Base-by-base conservation (phyloP, 2,113 vertebrate species). In the Pachyramphus minor region DNA sequence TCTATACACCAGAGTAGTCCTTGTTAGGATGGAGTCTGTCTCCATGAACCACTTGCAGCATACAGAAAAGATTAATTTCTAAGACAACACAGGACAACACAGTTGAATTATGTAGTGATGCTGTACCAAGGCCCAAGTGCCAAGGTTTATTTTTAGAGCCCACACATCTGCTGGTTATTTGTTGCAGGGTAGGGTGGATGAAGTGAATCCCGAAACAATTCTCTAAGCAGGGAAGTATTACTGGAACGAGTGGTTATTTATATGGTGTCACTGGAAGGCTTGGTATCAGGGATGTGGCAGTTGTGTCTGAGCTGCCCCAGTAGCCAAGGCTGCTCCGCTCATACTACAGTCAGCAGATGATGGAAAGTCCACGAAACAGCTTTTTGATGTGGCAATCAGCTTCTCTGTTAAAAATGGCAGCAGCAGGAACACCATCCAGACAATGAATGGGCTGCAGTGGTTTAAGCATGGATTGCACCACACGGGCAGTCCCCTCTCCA, bases 101-200 rank as follows among this genome's bases (percentile, higher is more conserved):
- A 58, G 60, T 39, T 92, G 90, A 96, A 89, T 96, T 94, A 93
- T 74, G 31, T 18, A 60, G 90, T 66, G 68, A 79, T 91, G 59
- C 62, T 86, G 37, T 62, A 91, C 5, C 25, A 52, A 1, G 8
- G 39, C 60, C 47, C 19, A 31, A 47, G 3, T 50, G 87, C 81
- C 95, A 94, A 77, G 66, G 73, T 60, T 89, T 97, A 96, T 85
- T 93, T 92, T 96, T 74, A 90, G 71, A 95, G 50, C 31, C 31
- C 33, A 60, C 69, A 93, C 92, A 96, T 84, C 84, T 93, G 90
- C 88, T 93, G 88, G 75, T 96, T 96, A 92, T 95, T 96, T 87
- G 49, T 84, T 95, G 90, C 64, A 90, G 58, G 49, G 47, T 49
- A 75, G 75, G 9, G 64, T 64, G 64, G 45, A 82, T 39, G 55